These are phyloP conservation scores for Hofmannophila pseudospretella DNA, from an alignment of 2,888 invertebrate genomes.

Conservation along the genomic window DNA sequence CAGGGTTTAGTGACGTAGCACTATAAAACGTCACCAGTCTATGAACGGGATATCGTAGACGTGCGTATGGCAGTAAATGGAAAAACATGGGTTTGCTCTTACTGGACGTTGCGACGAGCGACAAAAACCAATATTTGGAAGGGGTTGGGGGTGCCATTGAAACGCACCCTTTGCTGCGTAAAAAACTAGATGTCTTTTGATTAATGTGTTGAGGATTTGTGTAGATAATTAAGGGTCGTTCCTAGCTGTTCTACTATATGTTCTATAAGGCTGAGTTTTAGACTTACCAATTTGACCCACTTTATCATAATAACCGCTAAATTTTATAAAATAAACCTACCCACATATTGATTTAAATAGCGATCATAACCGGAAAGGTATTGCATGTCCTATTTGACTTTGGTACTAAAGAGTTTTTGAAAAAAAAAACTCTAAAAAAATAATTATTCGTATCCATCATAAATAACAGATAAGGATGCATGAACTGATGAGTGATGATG, in stretches of 20 bases:
- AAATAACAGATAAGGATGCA: too few relatives aligned
- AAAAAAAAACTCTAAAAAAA: too few relatives aligned
- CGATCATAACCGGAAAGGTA: too few relatives aligned
- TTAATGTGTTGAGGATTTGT: constrained; percentile 52
- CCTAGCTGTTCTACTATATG: not conserved
- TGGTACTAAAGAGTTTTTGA: too few relatives aligned
- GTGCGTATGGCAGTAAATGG: constrained; percentile 60
- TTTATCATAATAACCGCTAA: too few relatives aligned
- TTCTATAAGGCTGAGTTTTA: too few relatives aligned
- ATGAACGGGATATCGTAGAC: constrained; percentile 55
- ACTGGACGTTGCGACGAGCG: constrained; percentile 53
- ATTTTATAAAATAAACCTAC: too few relatives aligned
- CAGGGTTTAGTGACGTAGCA: constrained; percentile 69
- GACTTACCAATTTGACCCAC: too few relatives aligned
- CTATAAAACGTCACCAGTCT: constrained; percentile 62
- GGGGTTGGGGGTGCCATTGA: constrained; percentile 72
- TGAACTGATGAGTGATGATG: too few relatives aligned
- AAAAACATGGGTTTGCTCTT: constrained; percentile 75
- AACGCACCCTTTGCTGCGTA: constrained; percentile 60
- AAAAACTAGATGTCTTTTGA: constrained; percentile 70
- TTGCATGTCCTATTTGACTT: too few relatives aligned
- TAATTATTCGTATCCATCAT: too few relatives aligned
- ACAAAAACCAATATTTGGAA: constrained; percentile 77
- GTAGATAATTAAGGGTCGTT: constrained; percentile 17
- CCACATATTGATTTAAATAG: too few relatives aligned